These are phyloP conservation scores for Rhagium mordax DNA, from an alignment of 2,888 invertebrate species.

Conservation along the genomic window DNA sequence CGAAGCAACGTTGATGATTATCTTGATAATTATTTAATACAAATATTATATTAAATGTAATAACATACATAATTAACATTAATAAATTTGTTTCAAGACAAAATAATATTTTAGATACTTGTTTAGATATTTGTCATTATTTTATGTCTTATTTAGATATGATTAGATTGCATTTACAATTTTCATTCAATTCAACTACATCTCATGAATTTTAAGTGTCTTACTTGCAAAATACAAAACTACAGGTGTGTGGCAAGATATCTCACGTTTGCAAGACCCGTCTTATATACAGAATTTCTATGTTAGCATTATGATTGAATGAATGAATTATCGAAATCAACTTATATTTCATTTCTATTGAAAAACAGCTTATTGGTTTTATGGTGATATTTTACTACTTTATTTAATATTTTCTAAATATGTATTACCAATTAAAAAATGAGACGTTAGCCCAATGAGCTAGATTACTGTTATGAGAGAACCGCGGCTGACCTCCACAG, in stretches of 20 bases:
- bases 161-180: slow-evolving; percentile 27
- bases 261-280: slow-evolving; percentile 12
- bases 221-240: slow-evolving; percentile 1
- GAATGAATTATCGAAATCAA: neutral
- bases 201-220: slow-evolving; percentile 19
- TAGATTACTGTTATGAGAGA: no score
- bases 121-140: neutral
- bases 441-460: no score
- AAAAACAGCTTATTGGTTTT: neutral
- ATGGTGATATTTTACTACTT: neutral
- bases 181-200: neutral
- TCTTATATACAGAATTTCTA: slow-evolving; percentile 3
- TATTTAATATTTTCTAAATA: neutral
- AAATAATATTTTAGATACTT: no score
- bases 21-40: no score
- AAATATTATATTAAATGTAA: no score
- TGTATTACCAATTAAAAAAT: no score
- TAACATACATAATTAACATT: no score
- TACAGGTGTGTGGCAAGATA: slow-evolving; percentile 29
- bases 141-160: slow-evolving; percentile 6
- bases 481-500: no score
- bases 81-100: no score
- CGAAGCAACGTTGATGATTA: no score
- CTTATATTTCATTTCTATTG: neutral
- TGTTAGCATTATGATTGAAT: neutral